Percentiles rank a stretch among this genome's conserved stretches.
Evolutionary conservation across 2,888 invertebrate genomes (phyloP).

Genomic region (Pimpla rufipes): DNA sequence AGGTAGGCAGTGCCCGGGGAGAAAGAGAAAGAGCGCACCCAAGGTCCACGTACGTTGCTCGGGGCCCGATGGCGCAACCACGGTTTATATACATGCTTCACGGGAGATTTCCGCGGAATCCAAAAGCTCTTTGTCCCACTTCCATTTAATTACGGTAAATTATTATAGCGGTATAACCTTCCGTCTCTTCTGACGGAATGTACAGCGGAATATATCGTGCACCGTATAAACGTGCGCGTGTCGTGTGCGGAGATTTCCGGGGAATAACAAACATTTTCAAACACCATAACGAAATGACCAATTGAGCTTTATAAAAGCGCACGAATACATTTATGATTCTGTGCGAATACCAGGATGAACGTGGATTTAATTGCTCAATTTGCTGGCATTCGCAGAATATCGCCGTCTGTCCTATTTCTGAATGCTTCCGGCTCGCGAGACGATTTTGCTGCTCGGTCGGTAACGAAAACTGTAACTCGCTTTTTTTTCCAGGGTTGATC

Average conservation of each 20-base stretch:
- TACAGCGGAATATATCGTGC: constrained; percentile 25
- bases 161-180: constrained; percentile 30
- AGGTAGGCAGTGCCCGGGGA: constrained; percentile 67
- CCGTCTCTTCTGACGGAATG: constrained; percentile 3
- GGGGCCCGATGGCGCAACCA: constrained; percentile 21
- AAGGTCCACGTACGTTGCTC: constrained; percentile 46
- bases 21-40: constrained; percentile 27
- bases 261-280: background rate
- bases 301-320: no score
- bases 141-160: constrained; percentile 49
- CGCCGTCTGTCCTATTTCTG: no score
- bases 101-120: constrained; percentile 18
- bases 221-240: constrained; percentile 15
- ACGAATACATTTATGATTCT: no score
- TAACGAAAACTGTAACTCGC: no score
- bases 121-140: constrained; percentile 25
- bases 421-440: no score
- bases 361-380: no score
- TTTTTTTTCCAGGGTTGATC: background rate
- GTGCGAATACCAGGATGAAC: no score
- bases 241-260: background rate
- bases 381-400: no score
- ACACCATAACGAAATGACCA: background rate
- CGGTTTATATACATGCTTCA: background rate
- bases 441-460: no score